A percentile compares a stretch with the other conserved stretches of the same genome.
These are phyloP conservation scores for Hippocampus zosterae DNA, from an alignment of 2,113 vertebrate species.

Conservation along the genomic window DNA sequence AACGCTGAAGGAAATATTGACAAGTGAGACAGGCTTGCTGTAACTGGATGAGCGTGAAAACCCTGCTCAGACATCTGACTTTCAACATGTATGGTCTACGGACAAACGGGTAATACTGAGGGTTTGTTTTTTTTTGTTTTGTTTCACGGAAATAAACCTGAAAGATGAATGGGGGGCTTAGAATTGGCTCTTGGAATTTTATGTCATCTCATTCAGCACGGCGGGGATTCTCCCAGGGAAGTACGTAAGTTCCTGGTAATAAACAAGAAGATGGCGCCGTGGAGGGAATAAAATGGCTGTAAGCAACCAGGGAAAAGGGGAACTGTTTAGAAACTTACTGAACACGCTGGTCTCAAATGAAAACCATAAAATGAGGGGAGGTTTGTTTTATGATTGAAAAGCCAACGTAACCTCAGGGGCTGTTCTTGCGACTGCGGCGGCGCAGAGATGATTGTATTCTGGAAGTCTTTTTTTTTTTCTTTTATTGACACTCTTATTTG, in stretches of 20 bases:
- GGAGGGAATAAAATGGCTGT: conserved; percentile 26
- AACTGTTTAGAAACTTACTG: conserved; percentile 10
- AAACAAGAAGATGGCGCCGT: conserved; percentile 21
- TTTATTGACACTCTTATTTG: background rate
- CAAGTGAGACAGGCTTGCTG: background rate
- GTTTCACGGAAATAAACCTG: conserved; percentile 8
- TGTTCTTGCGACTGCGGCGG: background rate
- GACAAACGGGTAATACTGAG: conserved; percentile 1
- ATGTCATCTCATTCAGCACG: conserved; percentile 61
- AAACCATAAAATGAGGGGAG: background rate
- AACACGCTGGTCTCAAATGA: conserved; percentile 5
- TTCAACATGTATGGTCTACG: background rate
- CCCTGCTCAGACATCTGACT: background rate
- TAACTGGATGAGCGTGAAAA: conserved; percentile 22
- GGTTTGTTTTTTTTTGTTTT: conserved; percentile 31
- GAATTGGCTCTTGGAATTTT: conserved; percentile 44
- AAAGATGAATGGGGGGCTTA: conserved; percentile 12
- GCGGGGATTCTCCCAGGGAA: conserved; percentile 30
- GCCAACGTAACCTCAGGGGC: conserved; percentile 11
- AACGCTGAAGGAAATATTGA: conserved; percentile 2
- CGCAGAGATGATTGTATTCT: background rate
- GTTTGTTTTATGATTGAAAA: conserved; percentile 14
- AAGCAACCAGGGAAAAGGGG: conserved; percentile 6
- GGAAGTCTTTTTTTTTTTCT: background rate
- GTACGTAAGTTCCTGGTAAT: conserved; percentile 8